phyloP scores from a whole-genome alignment of 2,113 vertebrate genomes.

The Salvator merianae region DNA sequence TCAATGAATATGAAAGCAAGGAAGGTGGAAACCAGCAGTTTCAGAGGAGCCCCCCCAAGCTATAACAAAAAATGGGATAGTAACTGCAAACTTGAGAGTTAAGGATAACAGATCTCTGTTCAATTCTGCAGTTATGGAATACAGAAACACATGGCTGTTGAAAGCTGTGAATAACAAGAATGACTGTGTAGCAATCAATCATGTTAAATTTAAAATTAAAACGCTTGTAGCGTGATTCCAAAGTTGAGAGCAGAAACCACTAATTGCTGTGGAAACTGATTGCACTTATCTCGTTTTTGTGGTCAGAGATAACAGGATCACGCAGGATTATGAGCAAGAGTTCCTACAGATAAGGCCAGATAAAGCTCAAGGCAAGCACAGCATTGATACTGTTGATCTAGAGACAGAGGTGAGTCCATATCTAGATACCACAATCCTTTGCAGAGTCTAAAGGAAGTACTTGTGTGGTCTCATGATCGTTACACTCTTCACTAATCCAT shows the following conservation, averaged over 20 bases:
- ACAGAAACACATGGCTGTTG: too few species aligned
- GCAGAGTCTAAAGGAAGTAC: background rate
- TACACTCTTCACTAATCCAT: fast-evolving
- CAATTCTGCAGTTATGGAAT: too few species aligned
- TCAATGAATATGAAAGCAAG: too few species aligned
- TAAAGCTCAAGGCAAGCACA: slow-evolving; percentile 22
- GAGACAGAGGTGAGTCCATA: slow-evolving; percentile 73
- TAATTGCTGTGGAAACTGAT: background rate
- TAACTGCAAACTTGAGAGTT: too few species aligned
- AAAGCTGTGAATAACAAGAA: too few species aligned
- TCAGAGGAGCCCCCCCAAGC: too few species aligned
- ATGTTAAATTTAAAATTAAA: background rate
- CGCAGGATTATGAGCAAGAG: slow-evolving; percentile 76
- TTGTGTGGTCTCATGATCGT: background rate
- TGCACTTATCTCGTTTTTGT: slow-evolving; percentile 2
- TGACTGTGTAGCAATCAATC: background rate
- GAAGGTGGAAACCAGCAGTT: too few species aligned
- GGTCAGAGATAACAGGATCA: slow-evolving; percentile 74
- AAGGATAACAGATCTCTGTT: too few species aligned
- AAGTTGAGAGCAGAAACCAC: background rate
- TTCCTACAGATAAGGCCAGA: slow-evolving; percentile 70
- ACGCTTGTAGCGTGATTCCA: background rate
- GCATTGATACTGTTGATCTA: slow-evolving; percentile 60
- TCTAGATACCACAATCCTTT: background rate
- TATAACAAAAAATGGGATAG: too few species aligned